These are phyloP conservation scores for Rhopalosiphum padi DNA, from an alignment of 1,140 invertebrate genomes.

Conservation along the genomic window DNA sequence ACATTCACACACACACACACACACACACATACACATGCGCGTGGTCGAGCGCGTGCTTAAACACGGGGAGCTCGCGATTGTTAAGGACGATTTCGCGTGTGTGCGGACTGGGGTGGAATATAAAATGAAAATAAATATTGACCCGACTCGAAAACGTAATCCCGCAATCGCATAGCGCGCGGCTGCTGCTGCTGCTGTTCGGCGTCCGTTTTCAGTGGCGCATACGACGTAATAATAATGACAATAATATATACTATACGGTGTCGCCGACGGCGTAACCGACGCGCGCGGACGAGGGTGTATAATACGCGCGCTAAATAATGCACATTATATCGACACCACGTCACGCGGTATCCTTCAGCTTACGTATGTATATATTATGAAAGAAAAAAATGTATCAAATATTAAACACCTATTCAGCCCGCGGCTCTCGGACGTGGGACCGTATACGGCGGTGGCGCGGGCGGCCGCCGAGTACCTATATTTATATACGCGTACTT, in stretches of 20 bases:
- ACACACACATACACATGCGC: no score
- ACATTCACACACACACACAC: neutral
- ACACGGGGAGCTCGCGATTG: neutral
- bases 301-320: neutral
- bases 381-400: neutral
- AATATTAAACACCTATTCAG: conserved; percentile 8
- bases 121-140: conserved; percentile 12
- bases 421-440: neutral
- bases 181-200: neutral
- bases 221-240: neutral
- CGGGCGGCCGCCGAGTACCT: neutral
- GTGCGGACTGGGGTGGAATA: neutral
- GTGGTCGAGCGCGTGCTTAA: neutral
- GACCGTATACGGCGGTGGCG: no score
- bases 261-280: neutral
- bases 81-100: neutral
- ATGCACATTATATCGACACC: no score
- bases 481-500: neutral
- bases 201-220: no score
- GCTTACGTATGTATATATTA: neutral
- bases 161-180: no score
- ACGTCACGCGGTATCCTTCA: neutral
- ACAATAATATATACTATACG: no score
- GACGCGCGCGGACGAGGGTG: neutral
- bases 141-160: conserved; percentile 4